These are phyloP conservation scores for Caradrina kadenii DNA, from an alignment of 2,888 invertebrate genomes.

Conservation along the genomic window DNA sequence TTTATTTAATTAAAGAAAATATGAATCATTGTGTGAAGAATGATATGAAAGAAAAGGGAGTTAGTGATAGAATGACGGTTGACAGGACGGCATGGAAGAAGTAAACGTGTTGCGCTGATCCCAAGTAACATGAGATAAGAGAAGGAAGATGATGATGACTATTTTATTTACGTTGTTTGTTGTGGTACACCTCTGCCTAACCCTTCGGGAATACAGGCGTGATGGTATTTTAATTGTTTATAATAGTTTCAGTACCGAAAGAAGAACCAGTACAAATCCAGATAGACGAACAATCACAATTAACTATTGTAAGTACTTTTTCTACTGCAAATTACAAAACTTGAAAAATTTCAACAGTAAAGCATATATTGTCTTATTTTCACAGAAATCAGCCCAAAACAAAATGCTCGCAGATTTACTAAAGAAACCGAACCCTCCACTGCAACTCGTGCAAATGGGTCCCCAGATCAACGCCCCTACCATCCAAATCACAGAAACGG, in stretches of 20 bases:
- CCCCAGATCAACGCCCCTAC: slow-evolving; percentile 85
- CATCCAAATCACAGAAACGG: slow-evolving; percentile 87
- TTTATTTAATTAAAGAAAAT: too few relatives aligned
- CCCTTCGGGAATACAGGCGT: too few relatives aligned
- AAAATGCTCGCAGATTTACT: slow-evolving; percentile 96
- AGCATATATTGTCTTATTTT: neutral
- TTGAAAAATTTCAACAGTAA: neutral
- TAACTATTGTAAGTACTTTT: slow-evolving; percentile 82
- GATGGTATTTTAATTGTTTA: neutral
- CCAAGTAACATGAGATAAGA: too few relatives aligned
- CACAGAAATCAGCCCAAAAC: slow-evolving; percentile 89
- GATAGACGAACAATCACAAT: slow-evolving; percentile 85
- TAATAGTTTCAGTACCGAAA: slow-evolving; percentile 75
- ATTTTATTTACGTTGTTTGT: too few relatives aligned
- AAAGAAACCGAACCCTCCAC: slow-evolving; percentile 92
- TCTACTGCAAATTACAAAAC: neutral
- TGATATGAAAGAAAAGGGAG: too few relatives aligned
- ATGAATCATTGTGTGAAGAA: too few relatives aligned
- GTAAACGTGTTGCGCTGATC: too few relatives aligned
- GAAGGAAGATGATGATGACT: too few relatives aligned
- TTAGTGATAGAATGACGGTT: too few relatives aligned
- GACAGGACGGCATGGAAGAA: too few relatives aligned
- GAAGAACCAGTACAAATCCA: slow-evolving; percentile 86
- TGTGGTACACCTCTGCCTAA: too few relatives aligned
- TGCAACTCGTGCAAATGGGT: slow-evolving; percentile 87